phyloP scores from a whole-genome alignment of 2,113 vertebrate genomes.

The Montifringilla adamsi region DNA sequence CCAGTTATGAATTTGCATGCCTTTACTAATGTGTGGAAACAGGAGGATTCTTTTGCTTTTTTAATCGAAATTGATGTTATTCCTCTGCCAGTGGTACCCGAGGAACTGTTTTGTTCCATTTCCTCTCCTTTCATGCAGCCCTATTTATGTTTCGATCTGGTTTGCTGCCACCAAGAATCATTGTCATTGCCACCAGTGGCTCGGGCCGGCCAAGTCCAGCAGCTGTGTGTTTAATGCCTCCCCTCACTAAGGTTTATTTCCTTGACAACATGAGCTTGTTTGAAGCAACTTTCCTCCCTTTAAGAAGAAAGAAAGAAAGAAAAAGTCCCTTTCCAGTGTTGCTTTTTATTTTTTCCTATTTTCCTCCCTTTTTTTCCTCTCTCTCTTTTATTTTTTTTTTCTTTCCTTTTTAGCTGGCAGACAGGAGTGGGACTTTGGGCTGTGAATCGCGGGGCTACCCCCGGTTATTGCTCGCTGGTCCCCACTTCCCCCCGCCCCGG shows the following conservation, averaged over 20 bases:
- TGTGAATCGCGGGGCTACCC: neutral
- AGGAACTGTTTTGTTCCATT: slow-evolving; percentile 81
- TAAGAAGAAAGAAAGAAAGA: neutral
- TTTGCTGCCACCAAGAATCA: slow-evolving; percentile 76
- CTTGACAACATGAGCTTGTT: slow-evolving; percentile 80
- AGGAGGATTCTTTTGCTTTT: slow-evolving; percentile 77
- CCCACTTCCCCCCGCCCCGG: neutral
- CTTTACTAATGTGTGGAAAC: slow-evolving; percentile 79
- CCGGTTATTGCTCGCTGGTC: neutral
- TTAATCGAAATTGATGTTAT: slow-evolving; percentile 81
- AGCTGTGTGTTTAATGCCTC: slow-evolving; percentile 85
- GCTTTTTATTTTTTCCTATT: neutral
- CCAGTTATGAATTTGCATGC: slow-evolving; percentile 79
- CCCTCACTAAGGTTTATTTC: slow-evolving; percentile 77
- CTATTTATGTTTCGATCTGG: slow-evolving; percentile 80
- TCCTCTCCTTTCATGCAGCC: slow-evolving; percentile 80
- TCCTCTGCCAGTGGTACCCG: slow-evolving; percentile 80
- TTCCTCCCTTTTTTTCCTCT: rapidly evolving
- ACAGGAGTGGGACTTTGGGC: neutral
- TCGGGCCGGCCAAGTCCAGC: slow-evolving; percentile 79
- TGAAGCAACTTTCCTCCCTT: slow-evolving; percentile 66
- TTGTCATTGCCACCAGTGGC: slow-evolving; percentile 75
- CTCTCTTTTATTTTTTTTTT: neutral
- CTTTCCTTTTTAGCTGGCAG: neutral
- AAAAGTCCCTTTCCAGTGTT: neutral